These are phyloP conservation scores for Atrichornis clamosus DNA, from an alignment of 2,113 vertebrate species.

Conservation along the genomic window DNA sequence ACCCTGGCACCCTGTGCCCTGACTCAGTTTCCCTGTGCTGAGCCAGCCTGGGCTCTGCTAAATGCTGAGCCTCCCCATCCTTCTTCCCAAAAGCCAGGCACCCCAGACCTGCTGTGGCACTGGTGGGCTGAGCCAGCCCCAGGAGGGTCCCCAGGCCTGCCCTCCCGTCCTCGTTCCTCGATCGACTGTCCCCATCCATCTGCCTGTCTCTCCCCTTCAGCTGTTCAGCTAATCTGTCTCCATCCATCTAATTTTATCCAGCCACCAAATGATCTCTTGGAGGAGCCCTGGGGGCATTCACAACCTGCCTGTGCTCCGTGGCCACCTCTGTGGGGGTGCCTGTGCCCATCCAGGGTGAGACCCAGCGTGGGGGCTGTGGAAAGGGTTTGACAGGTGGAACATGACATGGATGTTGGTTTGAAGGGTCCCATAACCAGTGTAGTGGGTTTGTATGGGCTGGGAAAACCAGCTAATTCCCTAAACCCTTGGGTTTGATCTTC, in stretches of 20 bases:
- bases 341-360: accelerated
- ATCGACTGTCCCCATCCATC: not conserved
- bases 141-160: not conserved
- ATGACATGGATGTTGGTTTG: accelerated
- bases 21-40: not conserved
- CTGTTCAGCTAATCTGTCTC: constrained; percentile 59
- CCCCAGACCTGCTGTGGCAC: not conserved
- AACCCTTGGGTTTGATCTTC: not conserved
- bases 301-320: not conserved
- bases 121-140: not conserved
- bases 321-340: not conserved
- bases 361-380: not conserved
- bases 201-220: constrained; percentile 7
- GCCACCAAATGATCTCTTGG: constrained; percentile 8
- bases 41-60: not conserved
- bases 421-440: accelerated
- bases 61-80: not conserved
- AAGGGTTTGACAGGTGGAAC: not conserved
- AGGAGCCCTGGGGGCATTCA: not conserved
- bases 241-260: constrained; percentile 58
- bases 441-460: not conserved
- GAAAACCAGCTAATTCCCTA: not conserved
- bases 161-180: not conserved
- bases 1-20: not conserved
- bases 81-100: not conserved